Percentiles rank a stretch among this genome's conserved stretches.
phyloP scores from a whole-genome alignment of 2,888 invertebrate genomes.

The Neuroscelio doddi region DNA sequence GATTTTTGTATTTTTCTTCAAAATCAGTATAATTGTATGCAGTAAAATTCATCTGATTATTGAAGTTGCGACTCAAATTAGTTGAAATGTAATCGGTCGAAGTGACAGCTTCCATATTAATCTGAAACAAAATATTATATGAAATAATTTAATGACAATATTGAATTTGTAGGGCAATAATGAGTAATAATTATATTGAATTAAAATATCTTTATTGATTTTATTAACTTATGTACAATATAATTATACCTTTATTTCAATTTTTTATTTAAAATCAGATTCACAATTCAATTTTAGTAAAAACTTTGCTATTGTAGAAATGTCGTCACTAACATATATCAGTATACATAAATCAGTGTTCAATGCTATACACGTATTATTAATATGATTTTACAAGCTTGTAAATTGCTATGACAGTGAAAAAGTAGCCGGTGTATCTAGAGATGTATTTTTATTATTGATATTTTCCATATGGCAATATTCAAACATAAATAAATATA shows the following conservation, averaged over 20 bases:
- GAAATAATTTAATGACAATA: no score
- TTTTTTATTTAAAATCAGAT: neutral
- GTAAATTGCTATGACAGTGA: neutral
- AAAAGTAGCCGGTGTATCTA: neutral
- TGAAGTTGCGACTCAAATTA: constrained; percentile 61
- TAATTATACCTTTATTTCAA: neutral
- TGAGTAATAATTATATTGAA: no score
- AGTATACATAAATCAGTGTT: no score
- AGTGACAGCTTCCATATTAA: constrained; percentile 74
- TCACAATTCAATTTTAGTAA: no score
- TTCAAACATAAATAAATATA: neutral
- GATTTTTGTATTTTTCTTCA: constrained; percentile 62
- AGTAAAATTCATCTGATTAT: constrained; percentile 62
- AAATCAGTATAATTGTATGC: constrained; percentile 66
- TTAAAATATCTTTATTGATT: no score
- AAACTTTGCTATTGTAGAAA: no score
- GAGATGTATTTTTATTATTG: constrained; percentile 2
- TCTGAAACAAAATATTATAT: constrained; percentile 66
- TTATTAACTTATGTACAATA: neutral
- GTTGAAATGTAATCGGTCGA: constrained; percentile 72
- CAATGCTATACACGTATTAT: constrained; percentile 1
- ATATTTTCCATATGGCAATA: neutral
- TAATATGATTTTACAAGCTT: constrained; percentile 9
- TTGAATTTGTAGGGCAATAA: neutral
- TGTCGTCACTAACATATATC: neutral